phyloP scores from a whole-genome alignment of 2,797 vertebrate genomes.

The Chelidonichthys spinosus region DNA sequence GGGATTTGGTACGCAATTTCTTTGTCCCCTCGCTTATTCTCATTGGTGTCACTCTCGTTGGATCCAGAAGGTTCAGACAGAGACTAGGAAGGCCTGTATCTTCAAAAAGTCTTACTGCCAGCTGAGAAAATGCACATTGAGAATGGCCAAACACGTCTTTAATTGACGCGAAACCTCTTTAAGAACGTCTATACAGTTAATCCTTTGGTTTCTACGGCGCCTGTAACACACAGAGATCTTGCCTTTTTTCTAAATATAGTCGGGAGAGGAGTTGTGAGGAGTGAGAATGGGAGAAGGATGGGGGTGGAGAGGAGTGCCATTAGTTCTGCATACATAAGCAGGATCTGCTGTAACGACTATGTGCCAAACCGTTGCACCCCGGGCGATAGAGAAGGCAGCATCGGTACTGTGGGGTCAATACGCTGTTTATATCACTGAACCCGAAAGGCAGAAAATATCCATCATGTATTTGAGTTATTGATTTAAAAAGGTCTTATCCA shows the following conservation, averaged over 20 bases:
- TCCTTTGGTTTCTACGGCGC: neutral
- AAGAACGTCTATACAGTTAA: neutral
- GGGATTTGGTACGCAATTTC: neutral
- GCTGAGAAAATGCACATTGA: slow-evolving; percentile 4
- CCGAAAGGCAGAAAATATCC: slow-evolving; percentile 15
- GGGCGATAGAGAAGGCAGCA: slow-evolving; percentile 9
- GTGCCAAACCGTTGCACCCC: slow-evolving; percentile 47
- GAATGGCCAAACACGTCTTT: neutral
- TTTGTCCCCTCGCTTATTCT: neutral
- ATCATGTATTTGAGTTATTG: slow-evolving; percentile 19
- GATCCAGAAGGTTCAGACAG: neutral
- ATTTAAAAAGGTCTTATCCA: neutral
- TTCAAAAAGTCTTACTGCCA: slow-evolving; percentile 6
- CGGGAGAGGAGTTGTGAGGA: slow-evolving; percentile 31
- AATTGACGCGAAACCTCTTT: neutral
- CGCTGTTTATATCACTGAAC: slow-evolving; percentile 31
- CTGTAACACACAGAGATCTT: slow-evolving; percentile 23
- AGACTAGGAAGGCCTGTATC: neutral
- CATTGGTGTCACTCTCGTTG: neutral
- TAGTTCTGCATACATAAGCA: slow-evolving; percentile 67
- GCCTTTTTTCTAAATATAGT: slow-evolving; percentile 51
- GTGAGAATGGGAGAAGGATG: slow-evolving; percentile 22
- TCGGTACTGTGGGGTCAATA: slow-evolving; percentile 37
- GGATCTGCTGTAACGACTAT: slow-evolving; percentile 50
- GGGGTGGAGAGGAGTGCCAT: slow-evolving; percentile 40